phyloP scores from a whole-genome alignment of 2,888 invertebrate genomes.

The Phytoseiulus persimilis region DNA sequence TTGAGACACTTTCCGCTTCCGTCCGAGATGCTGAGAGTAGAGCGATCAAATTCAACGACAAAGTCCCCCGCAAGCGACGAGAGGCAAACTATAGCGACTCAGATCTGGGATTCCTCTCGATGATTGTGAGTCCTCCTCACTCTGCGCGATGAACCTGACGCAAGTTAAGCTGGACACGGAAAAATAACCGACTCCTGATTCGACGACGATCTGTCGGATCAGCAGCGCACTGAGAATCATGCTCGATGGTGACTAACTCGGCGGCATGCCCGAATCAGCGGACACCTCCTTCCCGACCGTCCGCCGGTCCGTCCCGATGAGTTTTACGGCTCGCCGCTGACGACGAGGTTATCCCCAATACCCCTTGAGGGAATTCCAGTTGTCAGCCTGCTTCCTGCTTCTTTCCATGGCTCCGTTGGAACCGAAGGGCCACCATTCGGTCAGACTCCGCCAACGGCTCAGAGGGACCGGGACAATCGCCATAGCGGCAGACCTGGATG shows the following conservation, averaged over 20 bases:
- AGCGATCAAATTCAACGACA: not conserved
- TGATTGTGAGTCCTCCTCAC: not conserved
- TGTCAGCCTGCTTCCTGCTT: constrained; percentile 16
- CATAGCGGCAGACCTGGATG: not conserved
- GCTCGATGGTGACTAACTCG: not conserved
- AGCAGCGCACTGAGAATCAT: not conserved
- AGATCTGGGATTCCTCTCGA: too few species aligned
- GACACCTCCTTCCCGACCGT: not conserved
- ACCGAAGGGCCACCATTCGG: not conserved
- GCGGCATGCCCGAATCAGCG: not conserved
- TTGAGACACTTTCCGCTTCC: not conserved
- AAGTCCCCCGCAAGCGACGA: not conserved
- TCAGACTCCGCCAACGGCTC: not conserved
- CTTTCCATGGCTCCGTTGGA: not conserved
- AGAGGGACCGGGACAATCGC: not conserved
- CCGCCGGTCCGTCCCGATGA: not conserved
- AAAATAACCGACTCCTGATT: not conserved
- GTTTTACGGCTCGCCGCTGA: not conserved
- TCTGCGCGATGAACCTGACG: not conserved
- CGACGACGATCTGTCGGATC: not conserved
- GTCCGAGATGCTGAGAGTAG: not conserved
- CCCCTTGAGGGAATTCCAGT: constrained; percentile 29
- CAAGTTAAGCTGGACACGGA: not conserved
- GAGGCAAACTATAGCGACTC: not conserved
- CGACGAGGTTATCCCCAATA: not conserved